phyloP scores from a whole-genome alignment of 2,113 vertebrate species.

The Ochotona curzoniae region DNA sequence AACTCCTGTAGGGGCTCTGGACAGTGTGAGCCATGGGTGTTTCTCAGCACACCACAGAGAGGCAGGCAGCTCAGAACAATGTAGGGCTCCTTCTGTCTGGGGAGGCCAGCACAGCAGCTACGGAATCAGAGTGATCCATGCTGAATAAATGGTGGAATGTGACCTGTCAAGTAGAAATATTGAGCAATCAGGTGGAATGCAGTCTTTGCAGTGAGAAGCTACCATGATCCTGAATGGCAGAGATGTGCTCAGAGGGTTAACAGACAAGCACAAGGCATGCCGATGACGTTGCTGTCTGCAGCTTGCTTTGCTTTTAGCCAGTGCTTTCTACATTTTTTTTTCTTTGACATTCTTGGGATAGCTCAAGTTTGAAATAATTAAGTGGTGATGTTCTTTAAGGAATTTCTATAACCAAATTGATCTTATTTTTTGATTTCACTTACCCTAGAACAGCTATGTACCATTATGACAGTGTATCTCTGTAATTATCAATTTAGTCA shows the following conservation, averaged over 20 bases:
- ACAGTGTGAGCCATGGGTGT: neutral
- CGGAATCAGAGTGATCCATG: slow-evolving; percentile 44
- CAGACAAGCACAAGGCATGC: slow-evolving; percentile 88
- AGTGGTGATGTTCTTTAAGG: slow-evolving; percentile 87
- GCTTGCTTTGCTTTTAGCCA: slow-evolving; percentile 87
- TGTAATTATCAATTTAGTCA: slow-evolving; percentile 83
- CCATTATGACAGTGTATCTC: slow-evolving; percentile 84
- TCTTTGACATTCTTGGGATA: slow-evolving; percentile 83
- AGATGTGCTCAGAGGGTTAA: slow-evolving; percentile 84
- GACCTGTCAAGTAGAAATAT: slow-evolving; percentile 70
- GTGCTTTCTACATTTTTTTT: slow-evolving; percentile 83
- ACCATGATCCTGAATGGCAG: slow-evolving; percentile 75
- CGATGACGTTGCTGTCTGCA: slow-evolving; percentile 83
- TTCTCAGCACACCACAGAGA: neutral
- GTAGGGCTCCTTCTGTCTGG: neutral
- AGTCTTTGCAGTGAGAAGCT: slow-evolving; percentile 71
- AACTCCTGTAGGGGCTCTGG: neutral
- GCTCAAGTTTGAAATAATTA: slow-evolving; percentile 85
- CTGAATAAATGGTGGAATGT: slow-evolving; percentile 68
- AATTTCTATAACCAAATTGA: slow-evolving; percentile 88
- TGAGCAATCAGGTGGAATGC: slow-evolving; percentile 70
- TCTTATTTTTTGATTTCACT: slow-evolving; percentile 85
- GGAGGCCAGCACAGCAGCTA: neutral
- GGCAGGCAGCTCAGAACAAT: neutral
- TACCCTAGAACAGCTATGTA: slow-evolving; percentile 84